Evolutionary conservation across 2,113 vertebrate species (phyloP).

Genomic region (Elephantulus edwardii): DNA sequence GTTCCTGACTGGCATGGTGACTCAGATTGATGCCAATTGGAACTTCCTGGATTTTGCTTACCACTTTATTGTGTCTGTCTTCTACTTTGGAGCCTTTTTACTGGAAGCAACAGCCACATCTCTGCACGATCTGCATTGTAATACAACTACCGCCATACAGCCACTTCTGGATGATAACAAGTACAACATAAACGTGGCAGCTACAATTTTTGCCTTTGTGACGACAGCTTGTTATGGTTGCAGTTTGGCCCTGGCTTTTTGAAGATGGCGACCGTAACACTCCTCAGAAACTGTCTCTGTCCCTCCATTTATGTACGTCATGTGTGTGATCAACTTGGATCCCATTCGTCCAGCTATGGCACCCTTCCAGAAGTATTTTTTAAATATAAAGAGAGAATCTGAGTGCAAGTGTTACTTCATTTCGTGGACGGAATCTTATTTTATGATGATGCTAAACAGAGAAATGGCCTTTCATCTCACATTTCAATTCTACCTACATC

Average conservation of each 20-base stretch:
- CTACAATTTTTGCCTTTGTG: slow-evolving; percentile 90
- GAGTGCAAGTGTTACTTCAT: background rate
- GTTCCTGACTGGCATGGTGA: slow-evolving; percentile 91
- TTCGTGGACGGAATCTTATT: slow-evolving; percentile 43
- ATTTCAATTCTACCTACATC: slow-evolving; percentile 27
- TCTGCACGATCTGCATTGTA: slow-evolving; percentile 80
- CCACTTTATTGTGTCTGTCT: slow-evolving; percentile 92
- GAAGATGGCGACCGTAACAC: slow-evolving; percentile 86
- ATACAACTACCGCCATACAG: slow-evolving; percentile 71
- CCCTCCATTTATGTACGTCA: slow-evolving; percentile 34
- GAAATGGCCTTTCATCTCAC: background rate
- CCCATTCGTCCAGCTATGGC: slow-evolving; percentile 67
- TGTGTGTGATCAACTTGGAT: slow-evolving; percentile 56
- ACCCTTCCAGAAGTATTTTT: slow-evolving; percentile 57
- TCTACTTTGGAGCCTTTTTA: slow-evolving; percentile 95
- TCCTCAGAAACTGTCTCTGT: slow-evolving; percentile 46
- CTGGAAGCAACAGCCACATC: slow-evolving; percentile 93
- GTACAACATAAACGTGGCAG: slow-evolving; percentile 93
- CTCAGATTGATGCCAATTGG: slow-evolving; percentile 92
- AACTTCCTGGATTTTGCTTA: slow-evolving; percentile 94
- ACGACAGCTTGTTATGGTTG: slow-evolving; percentile 87
- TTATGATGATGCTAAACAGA: slow-evolving; percentile 38
- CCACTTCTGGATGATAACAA: slow-evolving; percentile 80
- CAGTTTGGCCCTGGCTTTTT: slow-evolving; percentile 87
- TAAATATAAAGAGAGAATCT: slow-evolving; percentile 3